Evolutionary conservation across 2,113 vertebrate species (phyloP), one percentile per base, ranked within the genome.

Genomic region (Myrmophylax atrothorax): DNA sequence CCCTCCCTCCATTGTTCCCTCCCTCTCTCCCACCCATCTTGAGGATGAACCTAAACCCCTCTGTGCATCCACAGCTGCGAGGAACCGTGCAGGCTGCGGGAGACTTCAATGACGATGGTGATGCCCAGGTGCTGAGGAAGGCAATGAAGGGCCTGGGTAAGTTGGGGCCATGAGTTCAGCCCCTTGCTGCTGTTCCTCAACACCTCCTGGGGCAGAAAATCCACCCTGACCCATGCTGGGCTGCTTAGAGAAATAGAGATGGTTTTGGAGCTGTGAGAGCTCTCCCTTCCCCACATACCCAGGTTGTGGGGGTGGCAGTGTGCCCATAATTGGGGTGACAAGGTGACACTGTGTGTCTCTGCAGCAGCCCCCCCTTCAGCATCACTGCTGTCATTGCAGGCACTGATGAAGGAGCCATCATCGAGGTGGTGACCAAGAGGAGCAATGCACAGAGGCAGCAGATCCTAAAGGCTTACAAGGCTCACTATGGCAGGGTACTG

Each of bases 131-230:
- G 10, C 97, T 99, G 69, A 98, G 99, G 97, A 99, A 99, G 97
- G 99, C 99, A 0, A 99, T 99, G 99, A 99, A 99, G 95, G 99
- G 99, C 29, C 97, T 99, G 31, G 99, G 99, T 99, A 90, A 95
- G 98, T 14, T 3, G 20, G 10, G 5, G 4, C 29, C 3, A 1
- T 3, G 14, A 4, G 5, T 55, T 42, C 38, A 38, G 40, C 29
- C 16, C 46, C 24, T 68, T 53, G 22, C 53, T 69, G 50, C 42
- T 62, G 63, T 53, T 87, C 44, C 56, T 46, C 44, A 59, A 31
- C 35, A 50, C 23, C 73, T 63, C 23, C 29, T 66, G 38, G 46
- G 29, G 38, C 59, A 70, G 38, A 55, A 67, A 90, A 50, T n/a
- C 23, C 66, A 79, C 8, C 18, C 24, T 44, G 59, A 16, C 26